Conservation (phyloP, 2,113 vertebrate genomes). For the Lutjanus erythropterus region DNA sequence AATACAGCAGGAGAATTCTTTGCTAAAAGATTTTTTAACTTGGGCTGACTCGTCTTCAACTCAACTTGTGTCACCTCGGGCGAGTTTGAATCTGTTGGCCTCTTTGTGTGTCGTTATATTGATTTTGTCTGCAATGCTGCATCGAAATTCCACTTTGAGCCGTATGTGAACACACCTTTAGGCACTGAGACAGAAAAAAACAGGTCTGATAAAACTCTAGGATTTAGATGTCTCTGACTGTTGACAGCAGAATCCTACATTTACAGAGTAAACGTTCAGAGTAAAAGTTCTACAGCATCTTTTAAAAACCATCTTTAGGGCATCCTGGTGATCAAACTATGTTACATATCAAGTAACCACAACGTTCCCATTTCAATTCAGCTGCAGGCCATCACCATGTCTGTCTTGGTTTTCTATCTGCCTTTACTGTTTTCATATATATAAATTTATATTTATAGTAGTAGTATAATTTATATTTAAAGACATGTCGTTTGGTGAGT, state of each 20-base stretch:
- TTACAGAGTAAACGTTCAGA: background rate
- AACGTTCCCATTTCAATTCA: background rate
- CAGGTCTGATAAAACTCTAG: background rate
- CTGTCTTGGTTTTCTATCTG: background rate
- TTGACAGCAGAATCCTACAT: background rate
- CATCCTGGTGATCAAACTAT: background rate
- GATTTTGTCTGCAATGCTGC: conserved; percentile 25
- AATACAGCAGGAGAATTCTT: background rate
- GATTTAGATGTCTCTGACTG: background rate
- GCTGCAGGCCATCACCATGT: background rate
- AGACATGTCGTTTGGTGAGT: no score
- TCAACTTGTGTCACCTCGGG: conserved; percentile 11
- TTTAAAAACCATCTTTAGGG: background rate
- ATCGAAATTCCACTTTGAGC: background rate
- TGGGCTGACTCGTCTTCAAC: background rate
- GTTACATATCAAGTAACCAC: background rate
- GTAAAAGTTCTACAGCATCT: background rate
- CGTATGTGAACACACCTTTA: conserved; percentile 7
- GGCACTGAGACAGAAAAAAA: conserved; percentile 11
- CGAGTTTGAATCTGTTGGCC: conserved; percentile 14
- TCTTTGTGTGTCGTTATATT: conserved; percentile 11
- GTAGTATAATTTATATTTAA: no score
- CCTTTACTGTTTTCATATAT: no score
- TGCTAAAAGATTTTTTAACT: background rate
- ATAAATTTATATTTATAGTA: no score